Conservation (phyloP, 1,140 invertebrate genomes). For the Atopsyche davidsoni region DNA sequence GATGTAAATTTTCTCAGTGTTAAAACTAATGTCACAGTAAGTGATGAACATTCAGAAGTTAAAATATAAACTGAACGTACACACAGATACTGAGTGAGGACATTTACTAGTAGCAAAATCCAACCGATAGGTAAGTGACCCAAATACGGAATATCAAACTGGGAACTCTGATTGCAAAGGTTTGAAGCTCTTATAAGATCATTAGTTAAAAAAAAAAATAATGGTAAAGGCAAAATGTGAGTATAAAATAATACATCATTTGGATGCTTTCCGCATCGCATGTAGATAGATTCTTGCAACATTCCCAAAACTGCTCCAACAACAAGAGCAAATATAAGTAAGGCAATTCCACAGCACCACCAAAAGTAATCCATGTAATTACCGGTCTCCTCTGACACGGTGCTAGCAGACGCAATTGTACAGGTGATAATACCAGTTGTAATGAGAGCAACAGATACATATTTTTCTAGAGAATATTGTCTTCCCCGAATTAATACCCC, state of each 20-base stretch:
- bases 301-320: constrained; percentile 24
- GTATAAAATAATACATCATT: constrained; percentile 26
- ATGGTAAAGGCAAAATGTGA: constrained; percentile 23
- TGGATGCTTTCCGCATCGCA: constrained; percentile 20
- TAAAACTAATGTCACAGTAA: constrained; percentile 25
- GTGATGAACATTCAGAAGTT: constrained; percentile 23
- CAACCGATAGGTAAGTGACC: constrained; percentile 17
- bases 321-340: constrained; percentile 19
- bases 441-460: constrained; percentile 19
- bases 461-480: constrained; percentile 19
- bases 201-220: constrained; percentile 23
- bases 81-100: constrained; percentile 26
- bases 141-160: constrained; percentile 10
- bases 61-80: constrained; percentile 25
- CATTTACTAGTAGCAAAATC: constrained; percentile 20
- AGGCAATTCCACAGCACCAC: constrained; percentile 18
- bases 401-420: constrained; percentile 21
- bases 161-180: constrained; percentile 6
- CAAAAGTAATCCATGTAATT: constrained; percentile 8
- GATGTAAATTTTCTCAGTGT: constrained; percentile 28
- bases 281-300: constrained; percentile 25
- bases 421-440: constrained; percentile 22
- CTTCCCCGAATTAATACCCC: constrained; percentile 15
- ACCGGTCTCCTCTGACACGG: neutral
- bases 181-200: constrained; percentile 18